A percentile compares a stretch with the other conserved stretches of the same genome.
Conservation (phyloP, 1,140 invertebrate species). For the Phymastichus coffea region DNA sequence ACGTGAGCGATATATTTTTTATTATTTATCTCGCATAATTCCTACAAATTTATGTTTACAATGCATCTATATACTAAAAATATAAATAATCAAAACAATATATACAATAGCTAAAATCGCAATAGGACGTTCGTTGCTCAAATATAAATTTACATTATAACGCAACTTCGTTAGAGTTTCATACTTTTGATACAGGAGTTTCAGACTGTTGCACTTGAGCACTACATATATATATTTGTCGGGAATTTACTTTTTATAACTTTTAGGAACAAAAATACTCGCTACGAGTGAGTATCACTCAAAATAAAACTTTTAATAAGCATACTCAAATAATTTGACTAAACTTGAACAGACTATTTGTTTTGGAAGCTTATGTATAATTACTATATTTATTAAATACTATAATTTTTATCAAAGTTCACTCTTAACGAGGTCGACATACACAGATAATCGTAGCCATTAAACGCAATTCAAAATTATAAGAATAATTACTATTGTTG, state of each 20-base stretch:
- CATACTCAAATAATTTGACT: neutral
- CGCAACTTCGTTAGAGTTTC: neutral
- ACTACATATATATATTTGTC: neutral
- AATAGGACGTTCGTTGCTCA: neutral
- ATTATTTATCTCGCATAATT: slow-evolving; percentile 10
- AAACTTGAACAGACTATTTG: too few species aligned
- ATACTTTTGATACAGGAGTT: neutral
- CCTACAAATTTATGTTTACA: slow-evolving; percentile 11
- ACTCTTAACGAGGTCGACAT: too few species aligned
- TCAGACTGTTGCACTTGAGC: neutral
- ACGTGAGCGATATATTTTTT: too few species aligned
- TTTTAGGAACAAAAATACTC: slow-evolving; percentile 2
- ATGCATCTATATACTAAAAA: slow-evolving; percentile 12
- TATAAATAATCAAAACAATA: slow-evolving; percentile 5
- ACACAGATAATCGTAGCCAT: too few species aligned
- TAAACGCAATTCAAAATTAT: too few species aligned
- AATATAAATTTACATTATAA: slow-evolving; percentile 8
- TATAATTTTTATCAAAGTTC: too few species aligned
- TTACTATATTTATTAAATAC: neutral
- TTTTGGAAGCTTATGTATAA: too few species aligned
- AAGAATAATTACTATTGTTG: too few species aligned
- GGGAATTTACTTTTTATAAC: neutral
- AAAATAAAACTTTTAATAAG: slow-evolving; percentile 3
- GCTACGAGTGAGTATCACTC: neutral
- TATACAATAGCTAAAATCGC: neutral